Conservation (phyloP, 2,888 invertebrate species). For the Imbricaverruca yamaguchii region DNA sequence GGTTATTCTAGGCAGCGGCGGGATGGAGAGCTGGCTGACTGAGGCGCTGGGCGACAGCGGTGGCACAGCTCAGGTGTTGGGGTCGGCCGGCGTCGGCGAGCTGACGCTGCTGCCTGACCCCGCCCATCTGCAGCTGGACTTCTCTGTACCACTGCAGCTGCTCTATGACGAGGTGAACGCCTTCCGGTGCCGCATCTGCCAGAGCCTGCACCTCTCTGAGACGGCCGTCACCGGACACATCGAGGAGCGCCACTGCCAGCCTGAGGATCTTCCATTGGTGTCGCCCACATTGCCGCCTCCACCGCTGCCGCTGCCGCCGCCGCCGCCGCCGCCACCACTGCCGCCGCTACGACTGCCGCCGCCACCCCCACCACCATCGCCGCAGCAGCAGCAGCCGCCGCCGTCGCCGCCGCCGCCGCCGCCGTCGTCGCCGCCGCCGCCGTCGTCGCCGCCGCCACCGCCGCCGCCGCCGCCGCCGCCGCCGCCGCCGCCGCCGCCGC, state of each 20-base stretch:
- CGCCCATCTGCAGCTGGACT: conserved; percentile 10
- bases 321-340: not conserved
- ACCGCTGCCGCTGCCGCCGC: not conserved
- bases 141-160: conserved; percentile 6
- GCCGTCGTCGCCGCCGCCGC: no score
- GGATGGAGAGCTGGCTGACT: conserved; percentile 6
- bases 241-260: conserved; percentile 1
- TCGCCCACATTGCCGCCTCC: not conserved
- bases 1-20: no score
- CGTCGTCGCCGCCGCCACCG: no score
- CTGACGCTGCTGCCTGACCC: conserved; percentile 10
- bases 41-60: not conserved
- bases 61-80: not conserved
- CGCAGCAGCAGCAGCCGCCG: no score
- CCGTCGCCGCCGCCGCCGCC: no score
- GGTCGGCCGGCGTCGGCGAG: not conserved
- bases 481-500: no score
- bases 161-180: conserved; percentile 1
- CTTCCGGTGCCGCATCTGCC: conserved; percentile 4
- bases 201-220: not conserved
- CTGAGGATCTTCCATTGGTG: not conserved
- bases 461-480: no score
- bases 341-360: no score
- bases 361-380: no score
- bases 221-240: not conserved